Conservation (phyloP, 2,888 invertebrate genomes). For the Muscina levida region DNA sequence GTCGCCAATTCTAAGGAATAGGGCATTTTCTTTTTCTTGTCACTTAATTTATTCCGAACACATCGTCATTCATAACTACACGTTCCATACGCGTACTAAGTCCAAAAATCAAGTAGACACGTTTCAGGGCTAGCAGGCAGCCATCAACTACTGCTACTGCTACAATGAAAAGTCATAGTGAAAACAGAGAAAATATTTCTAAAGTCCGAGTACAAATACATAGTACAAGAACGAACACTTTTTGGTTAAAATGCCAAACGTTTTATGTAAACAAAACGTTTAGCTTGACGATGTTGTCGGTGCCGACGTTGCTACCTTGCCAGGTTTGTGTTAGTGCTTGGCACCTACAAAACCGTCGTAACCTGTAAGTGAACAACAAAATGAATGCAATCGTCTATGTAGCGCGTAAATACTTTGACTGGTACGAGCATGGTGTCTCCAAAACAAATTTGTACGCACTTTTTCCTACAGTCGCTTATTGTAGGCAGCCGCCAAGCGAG, state of each 20-base stretch:
- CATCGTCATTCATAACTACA: conserved; percentile 45
- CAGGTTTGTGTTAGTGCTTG: conserved; percentile 6
- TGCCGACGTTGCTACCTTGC: neutral
- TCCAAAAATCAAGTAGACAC: conserved; percentile 11
- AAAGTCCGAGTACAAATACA: neutral
- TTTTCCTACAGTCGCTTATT: conserved; percentile 18
- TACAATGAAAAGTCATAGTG: neutral
- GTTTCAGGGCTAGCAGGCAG: neutral
- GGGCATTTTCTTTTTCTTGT: conserved; percentile 16
- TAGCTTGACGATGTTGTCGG: neutral
- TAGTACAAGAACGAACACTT: conserved; percentile 21
- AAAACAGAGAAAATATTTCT: conserved; percentile 7
- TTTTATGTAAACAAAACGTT: conserved; percentile 38
- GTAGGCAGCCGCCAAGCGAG: neutral
- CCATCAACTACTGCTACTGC: neutral
- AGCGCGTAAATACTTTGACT: conserved; percentile 13
- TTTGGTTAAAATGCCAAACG: conserved; percentile 29
- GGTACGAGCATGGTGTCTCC: conserved; percentile 30
- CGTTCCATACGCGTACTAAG: conserved; percentile 8
- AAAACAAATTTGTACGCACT: conserved; percentile 63
- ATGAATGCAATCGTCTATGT: conserved; percentile 25
- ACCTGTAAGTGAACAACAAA: neutral
- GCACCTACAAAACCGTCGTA: conserved; percentile 1
- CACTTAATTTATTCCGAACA: conserved; percentile 59
- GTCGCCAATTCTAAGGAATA: conserved; percentile 21